phyloP scores from a whole-genome alignment of 2,888 invertebrate species.

The Brachycybe producta region DNA sequence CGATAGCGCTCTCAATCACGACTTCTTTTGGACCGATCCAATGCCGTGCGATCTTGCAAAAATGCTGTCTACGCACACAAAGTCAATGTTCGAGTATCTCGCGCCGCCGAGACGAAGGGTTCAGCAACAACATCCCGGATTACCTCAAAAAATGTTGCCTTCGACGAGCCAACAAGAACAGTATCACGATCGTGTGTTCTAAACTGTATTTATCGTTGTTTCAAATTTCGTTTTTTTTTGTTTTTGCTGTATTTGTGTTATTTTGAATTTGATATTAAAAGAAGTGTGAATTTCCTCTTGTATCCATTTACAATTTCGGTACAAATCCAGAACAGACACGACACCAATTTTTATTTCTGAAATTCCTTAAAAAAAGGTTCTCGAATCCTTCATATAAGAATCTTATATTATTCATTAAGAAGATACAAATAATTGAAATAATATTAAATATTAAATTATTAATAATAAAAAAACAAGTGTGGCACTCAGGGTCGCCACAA shows the following conservation, averaged over 20 bases:
- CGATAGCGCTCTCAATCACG: constrained; percentile 87
- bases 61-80: constrained; percentile 81
- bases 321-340: too few species aligned
- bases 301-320: too few species aligned
- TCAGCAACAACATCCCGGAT: constrained; percentile 50
- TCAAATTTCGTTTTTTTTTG: neutral
- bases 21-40: constrained; percentile 97
- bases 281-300: too few species aligned
- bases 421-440: too few species aligned
- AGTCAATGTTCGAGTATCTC: constrained; percentile 90
- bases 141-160: constrained; percentile 26
- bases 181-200: constrained; percentile 75
- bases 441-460: too few species aligned
- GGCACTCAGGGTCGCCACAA: too few species aligned
- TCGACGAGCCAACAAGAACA: constrained; percentile 50
- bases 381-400: too few species aligned
- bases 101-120: constrained; percentile 59
- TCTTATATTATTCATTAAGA: too few species aligned
- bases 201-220: too few species aligned
- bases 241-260: neutral
- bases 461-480: too few species aligned
- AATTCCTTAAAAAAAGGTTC: too few species aligned
- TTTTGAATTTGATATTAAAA: neutral
- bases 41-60: constrained; percentile 82
- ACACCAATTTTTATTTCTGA: too few species aligned